Evolutionary conservation across 1,140 invertebrate genomes (phyloP), one percentile per base, ranked within the genome.

Genomic region (Drosophila auraria): DNA sequence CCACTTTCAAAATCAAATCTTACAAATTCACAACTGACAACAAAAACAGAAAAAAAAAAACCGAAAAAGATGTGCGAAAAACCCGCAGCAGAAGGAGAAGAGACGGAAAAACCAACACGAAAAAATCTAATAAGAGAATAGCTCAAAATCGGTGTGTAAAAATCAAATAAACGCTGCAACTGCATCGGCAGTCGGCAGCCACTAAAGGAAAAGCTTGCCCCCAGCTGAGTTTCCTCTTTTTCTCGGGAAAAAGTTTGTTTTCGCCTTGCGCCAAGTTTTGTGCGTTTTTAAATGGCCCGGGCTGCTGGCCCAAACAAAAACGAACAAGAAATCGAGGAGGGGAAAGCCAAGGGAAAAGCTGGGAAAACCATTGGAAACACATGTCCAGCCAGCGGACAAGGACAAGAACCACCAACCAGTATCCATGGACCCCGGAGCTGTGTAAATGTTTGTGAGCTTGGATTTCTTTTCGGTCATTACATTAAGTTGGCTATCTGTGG

Each of bases 91-190:
- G 49, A 44, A 7, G 33, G 23, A 38, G 3, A 63, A 40, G 15
- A 63, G 64, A 66, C 20, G 68, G 59, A 64, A 68, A 64, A 62
- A 80, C 42, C 66, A 73, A 66, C 69, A 89, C 33, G 73, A 76
- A 64, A 62, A 87, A 84, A 87, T 79, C 73, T 89, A 84, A 87
- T 89, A 89, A 89, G 78, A 84, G 84, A 82, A 81, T 84, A 89
- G 73, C 84, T 87, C 84, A 89, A 87, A 87, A 89, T 89, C 83
- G 83, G 83, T 83, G 78, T 89, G 81, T 78, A 89, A 89, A 89
- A 89, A 89, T 87, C 83, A 89, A 89, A 83, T 87, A 83, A 87
- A 87, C 65, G 83, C 73, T 87, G 62, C 77, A 72, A 82, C 63
- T 82, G 79, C 83, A 79, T 76, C 61, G 74, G 69, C 74, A 82